Evolutionary conservation across 2,888 invertebrate genomes (phyloP).

Genomic region (Aproaerema taeniolella): DNA sequence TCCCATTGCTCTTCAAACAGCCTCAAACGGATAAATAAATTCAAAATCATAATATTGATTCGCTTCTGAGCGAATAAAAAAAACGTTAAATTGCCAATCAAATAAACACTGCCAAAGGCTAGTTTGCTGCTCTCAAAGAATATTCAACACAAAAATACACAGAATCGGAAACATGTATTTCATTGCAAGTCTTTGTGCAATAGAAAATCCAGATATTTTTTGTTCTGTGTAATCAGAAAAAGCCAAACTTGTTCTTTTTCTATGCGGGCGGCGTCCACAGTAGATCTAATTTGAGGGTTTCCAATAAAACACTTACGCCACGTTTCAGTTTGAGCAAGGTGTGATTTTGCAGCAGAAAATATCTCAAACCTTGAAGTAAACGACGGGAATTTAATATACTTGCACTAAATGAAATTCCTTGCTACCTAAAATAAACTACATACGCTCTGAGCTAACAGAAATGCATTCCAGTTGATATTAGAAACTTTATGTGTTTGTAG

Average conservation of each 20-base stretch:
- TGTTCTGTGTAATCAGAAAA: conserved; percentile 36
- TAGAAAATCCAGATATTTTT: conserved; percentile 3
- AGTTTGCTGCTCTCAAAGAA: too few relatives aligned
- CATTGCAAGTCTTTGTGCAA: conserved; percentile 20
- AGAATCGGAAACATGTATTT: too few relatives aligned
- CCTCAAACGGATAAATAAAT: too few relatives aligned
- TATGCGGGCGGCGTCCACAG: conserved; percentile 35
- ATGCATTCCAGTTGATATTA: neutral
- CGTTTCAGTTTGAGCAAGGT: conserved; percentile 24
- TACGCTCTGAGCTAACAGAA: conserved; percentile 13
- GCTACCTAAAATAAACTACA: conserved; percentile 5
- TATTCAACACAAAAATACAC: too few relatives aligned
- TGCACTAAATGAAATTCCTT: conserved; percentile 1
- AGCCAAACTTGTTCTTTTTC: conserved; percentile 31
- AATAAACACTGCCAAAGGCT: too few relatives aligned
- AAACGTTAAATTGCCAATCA: too few relatives aligned
- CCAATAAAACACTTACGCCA: conserved; percentile 28
- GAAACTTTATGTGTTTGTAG: too few relatives aligned
- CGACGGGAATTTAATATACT: conserved; percentile 2
- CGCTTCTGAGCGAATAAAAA: too few relatives aligned
- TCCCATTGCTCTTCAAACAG: too few relatives aligned
- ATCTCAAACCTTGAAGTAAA: neutral
- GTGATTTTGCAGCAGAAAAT: conserved; percentile 14
- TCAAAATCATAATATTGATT: too few relatives aligned
- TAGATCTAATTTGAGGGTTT: conserved; percentile 32